Evolutionary conservation across 1,140 invertebrate species (phyloP).

Genomic region (Leptopilina clavipes): DNA sequence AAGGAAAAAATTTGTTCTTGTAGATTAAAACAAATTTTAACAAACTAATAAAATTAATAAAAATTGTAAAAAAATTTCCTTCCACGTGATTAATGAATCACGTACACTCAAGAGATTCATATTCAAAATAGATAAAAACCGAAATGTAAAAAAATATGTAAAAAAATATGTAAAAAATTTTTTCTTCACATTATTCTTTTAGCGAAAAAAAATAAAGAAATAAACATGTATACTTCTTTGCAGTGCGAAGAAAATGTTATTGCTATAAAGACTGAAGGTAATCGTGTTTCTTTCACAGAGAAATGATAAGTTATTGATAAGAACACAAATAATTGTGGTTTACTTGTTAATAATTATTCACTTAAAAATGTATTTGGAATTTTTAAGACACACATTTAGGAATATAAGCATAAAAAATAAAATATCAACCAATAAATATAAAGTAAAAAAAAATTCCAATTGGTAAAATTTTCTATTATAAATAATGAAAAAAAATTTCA

Average conservation of each 20-base stretch:
- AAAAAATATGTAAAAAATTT: not conserved
- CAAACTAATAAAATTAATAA: too few relatives aligned
- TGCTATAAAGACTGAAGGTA: not conserved
- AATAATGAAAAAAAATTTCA: too few relatives aligned
- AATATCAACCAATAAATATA: not conserved
- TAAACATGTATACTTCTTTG: not conserved
- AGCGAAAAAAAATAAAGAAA: not conserved
- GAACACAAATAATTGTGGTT: not conserved
- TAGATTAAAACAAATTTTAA: too few relatives aligned
- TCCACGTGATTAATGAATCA: too few relatives aligned
- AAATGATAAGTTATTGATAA: constrained; percentile 11
- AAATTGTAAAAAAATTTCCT: too few relatives aligned
- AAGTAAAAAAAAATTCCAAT: not conserved
- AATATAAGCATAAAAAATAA: not conserved
- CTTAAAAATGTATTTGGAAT: not conserved
- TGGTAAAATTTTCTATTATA: not conserved
- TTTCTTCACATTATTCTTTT: not conserved
- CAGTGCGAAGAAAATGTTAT: not conserved
- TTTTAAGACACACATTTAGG: not conserved
- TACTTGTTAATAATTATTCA: not conserved
- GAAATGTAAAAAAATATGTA: not conserved
- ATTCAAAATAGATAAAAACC: too few relatives aligned
- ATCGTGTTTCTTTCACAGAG: constrained; percentile 15
- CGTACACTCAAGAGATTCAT: too few relatives aligned
- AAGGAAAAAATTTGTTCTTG: too few relatives aligned